These are phyloP conservation scores for Prinia subflava DNA, from an alignment of 2,113 vertebrate genomes.

Conservation along the genomic window DNA sequence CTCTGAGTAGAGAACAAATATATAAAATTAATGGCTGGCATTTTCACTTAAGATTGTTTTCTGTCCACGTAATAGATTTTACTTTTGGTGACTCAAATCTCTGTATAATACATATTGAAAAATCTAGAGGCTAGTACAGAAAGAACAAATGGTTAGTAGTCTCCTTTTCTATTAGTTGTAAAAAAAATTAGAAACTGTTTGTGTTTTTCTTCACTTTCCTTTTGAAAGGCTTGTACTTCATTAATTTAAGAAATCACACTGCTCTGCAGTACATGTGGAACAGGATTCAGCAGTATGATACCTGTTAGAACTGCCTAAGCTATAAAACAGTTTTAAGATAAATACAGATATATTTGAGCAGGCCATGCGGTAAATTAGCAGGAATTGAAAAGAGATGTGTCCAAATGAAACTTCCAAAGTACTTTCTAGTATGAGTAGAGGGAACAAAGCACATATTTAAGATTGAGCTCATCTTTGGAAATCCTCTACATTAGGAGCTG, in stretches of 20 bases:
- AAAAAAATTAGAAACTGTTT: not conserved
- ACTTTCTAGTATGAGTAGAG: not conserved
- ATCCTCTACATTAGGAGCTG: not conserved
- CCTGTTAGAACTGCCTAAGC: not conserved
- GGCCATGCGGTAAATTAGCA: not conserved
- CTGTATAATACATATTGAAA: not conserved
- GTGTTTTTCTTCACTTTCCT: not conserved
- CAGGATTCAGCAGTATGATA: not conserved
- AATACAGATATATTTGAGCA: not conserved
- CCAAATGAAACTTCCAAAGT: not conserved
- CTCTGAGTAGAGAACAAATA: not conserved
- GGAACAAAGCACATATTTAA: not conserved
- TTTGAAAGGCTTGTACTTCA: not conserved
- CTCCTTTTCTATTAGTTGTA: not conserved
- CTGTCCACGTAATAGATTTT: not conserved
- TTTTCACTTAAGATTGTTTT: not conserved
- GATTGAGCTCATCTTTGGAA: not conserved
- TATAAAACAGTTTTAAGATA: not conserved
- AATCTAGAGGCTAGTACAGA: not conserved
- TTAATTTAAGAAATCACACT: not conserved
- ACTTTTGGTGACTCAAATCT: not conserved
- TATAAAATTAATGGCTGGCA: not conserved
- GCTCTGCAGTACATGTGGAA: not conserved
- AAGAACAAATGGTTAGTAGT: not conserved
- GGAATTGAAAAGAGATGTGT: not conserved